A percentile compares a stretch with the other conserved stretches of the same genome.
These are phyloP conservation scores for Tenrec ecaudatus DNA, from an alignment of 2,113 vertebrate genomes.

Conservation along the genomic window DNA sequence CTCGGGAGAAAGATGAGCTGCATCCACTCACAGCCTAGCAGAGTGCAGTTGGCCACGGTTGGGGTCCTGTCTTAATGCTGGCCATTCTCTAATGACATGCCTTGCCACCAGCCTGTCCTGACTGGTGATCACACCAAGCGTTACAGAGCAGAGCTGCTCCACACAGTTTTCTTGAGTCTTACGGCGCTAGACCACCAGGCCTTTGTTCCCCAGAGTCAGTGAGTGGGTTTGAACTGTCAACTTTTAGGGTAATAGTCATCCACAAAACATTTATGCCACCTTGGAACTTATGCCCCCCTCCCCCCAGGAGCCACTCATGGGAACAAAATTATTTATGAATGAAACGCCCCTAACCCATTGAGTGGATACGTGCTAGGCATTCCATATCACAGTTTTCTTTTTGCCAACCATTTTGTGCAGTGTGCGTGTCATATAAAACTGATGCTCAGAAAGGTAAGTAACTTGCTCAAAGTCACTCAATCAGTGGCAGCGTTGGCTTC, in stretches of 20 bases:
- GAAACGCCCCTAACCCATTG: too few relatives aligned
- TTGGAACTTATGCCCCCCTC: too few relatives aligned
- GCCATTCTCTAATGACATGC: not conserved
- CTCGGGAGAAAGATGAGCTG: not conserved
- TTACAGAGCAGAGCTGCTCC: not conserved
- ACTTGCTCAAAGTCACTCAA: not conserved
- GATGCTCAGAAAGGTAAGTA: not conserved
- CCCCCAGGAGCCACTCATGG: not conserved
- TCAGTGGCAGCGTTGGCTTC: not conserved
- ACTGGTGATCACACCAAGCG: not conserved
- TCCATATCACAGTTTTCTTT: not conserved
- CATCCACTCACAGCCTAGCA: too few relatives aligned
- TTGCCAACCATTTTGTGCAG: not conserved
- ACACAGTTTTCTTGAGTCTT: not conserved
- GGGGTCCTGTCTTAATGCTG: not conserved
- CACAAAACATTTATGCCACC: not conserved
- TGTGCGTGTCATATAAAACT: not conserved
- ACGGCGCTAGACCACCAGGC: not conserved
- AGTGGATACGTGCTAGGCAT: not conserved
- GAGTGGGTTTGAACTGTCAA: not conserved
- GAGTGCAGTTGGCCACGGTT: not conserved
- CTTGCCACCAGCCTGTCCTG: not conserved
- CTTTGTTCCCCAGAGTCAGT: not conserved
- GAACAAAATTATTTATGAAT: constrained; percentile 7
- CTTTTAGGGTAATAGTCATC: not conserved